Base-by-base conservation (phyloP, 1,140 invertebrate species). In the Mylabris phalerata region DNA sequence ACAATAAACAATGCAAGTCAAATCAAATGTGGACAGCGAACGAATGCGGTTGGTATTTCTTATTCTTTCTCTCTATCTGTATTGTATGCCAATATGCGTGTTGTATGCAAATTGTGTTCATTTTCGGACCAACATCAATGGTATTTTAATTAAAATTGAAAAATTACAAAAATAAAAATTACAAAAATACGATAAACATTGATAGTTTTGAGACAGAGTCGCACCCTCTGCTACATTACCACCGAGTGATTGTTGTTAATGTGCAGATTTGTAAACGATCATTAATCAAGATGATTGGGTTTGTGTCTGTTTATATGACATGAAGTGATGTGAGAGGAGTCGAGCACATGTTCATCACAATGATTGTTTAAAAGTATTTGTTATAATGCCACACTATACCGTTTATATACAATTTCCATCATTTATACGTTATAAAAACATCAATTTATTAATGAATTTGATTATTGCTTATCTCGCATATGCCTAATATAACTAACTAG, bases 261-360 rank as follows among this genome's bases (percentile, higher is more conserved):
- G 44, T 55, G 44, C 40, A 55, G 54, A 55, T 43, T 59, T 59
- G 25, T 45, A 59, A 39, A 52, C 44, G 44, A 51, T 46, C 57
- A 59, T 59, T 59, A 59, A 59, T 59, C 57, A 59, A 45, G 43
- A 38, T 59, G 57, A 59, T 59, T 59, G 57, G 57, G 49, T 59
- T 59, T 59, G 57, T 32, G 32, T 59, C 57, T 42, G 57, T 32
- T 19, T 42, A 51, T 48, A 59, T 59, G 57, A 59, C 57, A 59
- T 44, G 57, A 39, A 27, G 45, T 51, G 57, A 59, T 59, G 57
- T 38, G 57, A 59, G 32, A 32, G 42, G 49, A 59, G 41, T 45
- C 48, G 44, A 51, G 57, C 57, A 59, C 32, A 57, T 48, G 49
- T 51, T 50, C 32, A 32, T 32, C 32, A 5, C 42, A 50, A 50